These are phyloP conservation scores for Aspidiotus rigidus DNA, from an alignment of 2,888 invertebrate genomes.

Conservation along the genomic window DNA sequence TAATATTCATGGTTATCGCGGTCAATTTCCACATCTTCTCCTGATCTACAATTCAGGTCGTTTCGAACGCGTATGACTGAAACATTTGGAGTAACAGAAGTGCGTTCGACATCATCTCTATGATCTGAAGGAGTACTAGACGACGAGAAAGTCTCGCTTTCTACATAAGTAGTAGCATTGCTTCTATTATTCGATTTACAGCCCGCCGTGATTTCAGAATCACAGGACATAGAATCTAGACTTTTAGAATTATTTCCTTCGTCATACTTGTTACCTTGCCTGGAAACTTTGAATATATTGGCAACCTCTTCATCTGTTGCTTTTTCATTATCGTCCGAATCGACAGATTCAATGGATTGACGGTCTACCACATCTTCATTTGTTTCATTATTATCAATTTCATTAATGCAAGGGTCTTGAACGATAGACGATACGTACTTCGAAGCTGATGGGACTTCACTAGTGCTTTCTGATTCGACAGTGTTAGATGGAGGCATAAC, in stretches of 20 bases:
- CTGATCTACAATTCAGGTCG: constrained; percentile 10
- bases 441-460: background rate
- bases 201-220: background rate
- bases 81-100: background rate
- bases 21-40: background rate
- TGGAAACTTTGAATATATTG: constrained; percentile 13
- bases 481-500: constrained; percentile 12
- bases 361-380: background rate
- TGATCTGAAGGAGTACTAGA: background rate
- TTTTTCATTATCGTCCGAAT: constrained; percentile 17
- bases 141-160: background rate
- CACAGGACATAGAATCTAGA: background rate
- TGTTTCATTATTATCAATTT: background rate
- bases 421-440: background rate
- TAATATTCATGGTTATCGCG: background rate
- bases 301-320: constrained; percentile 26
- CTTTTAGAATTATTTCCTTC: background rate
- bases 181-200: background rate
- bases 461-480: background rate
- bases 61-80: constrained; percentile 16
- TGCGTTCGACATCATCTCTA: background rate
- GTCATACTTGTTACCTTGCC: background rate
- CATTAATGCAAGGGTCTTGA: background rate
- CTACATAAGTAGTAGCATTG: background rate
- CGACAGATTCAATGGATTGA: background rate